Base-by-base conservation (phyloP, 1,140 invertebrate species). In the Bombus difficillimus region DNA sequence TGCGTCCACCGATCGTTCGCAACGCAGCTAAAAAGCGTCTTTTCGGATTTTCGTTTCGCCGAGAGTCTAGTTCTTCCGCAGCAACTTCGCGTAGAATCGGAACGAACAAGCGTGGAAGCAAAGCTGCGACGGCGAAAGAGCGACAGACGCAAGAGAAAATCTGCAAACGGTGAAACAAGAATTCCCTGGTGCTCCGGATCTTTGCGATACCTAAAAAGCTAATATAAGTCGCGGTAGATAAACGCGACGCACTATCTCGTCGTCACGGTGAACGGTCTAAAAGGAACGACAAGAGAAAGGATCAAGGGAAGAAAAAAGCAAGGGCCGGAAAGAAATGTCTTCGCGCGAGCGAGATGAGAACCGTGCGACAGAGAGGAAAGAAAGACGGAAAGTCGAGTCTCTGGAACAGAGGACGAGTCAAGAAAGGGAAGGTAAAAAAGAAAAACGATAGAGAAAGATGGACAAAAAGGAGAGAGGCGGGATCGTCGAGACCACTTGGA, bases 181-280 rank as follows among this genome's bases (percentile, higher is more conserved):
- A 68, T 76, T 64, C 37, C 53, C 77, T 25, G 68, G 79, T 75
- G 79, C 37, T 41, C 37, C 43, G 78, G 59, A 77, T 83, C 74
- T 18, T 47, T 25, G 18, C 47, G 74, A 83, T 77, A 69, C 64
- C 74, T 76, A 57, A 83, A 80, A 88, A 81, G 75, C 64, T 84
- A 87, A 83, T 83, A 83, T 86, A 88, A 88, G 75, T 88, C 86
- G 75, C 75, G 79, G 64, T 64, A 47, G 88, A 86, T 83, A 86
- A 88, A 86, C 83, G 74, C 74, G 79, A 86, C 87, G 88, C 80
- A 59, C 64, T 75, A 53, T 88, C 83, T 75, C 78, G 83, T 71
- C 78, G 87, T 82, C 71, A 74, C 69, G 66, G 66, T 34, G 69
- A 79, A 85, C 66, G 62, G 59, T 28, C 39, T n/a, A 76, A 75